Percentiles rank a stretch among this genome's conserved stretches.
These are phyloP conservation scores for Chloroclysta siterata DNA, from an alignment of 2,888 invertebrate genomes.

Conservation along the genomic window DNA sequence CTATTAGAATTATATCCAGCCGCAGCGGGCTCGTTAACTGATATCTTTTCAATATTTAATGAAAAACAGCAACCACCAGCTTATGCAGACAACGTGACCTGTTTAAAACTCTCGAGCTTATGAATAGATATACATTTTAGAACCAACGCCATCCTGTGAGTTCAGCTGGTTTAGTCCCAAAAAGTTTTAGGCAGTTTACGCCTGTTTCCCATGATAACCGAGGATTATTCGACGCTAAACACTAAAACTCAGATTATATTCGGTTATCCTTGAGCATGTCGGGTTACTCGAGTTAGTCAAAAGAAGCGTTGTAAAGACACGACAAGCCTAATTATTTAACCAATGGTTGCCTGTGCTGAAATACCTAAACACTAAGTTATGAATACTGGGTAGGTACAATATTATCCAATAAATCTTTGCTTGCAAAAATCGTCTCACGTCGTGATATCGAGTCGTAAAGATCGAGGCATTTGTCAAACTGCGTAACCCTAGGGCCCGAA, in stretches of 20 bases:
- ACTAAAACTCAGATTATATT: conserved; percentile 2
- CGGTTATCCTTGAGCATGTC: conserved; percentile 18
- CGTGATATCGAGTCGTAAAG: conserved; percentile 31
- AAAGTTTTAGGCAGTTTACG: conserved; percentile 16
- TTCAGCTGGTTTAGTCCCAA: conserved; percentile 6
- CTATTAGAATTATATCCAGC: conserved; percentile 25
- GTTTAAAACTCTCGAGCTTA: conserved; percentile 16
- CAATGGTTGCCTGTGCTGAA: conserved; percentile 13
- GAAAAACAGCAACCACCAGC: conserved; percentile 26
- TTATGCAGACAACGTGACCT: conserved; percentile 20
- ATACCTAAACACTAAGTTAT: conserved; percentile 13
- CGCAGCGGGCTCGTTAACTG: conserved; percentile 25
- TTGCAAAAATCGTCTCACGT: conserved; percentile 22
- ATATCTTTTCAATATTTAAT: conserved; percentile 33
- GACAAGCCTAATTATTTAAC: conserved; percentile 16
- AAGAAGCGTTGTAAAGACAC: conserved; percentile 21
- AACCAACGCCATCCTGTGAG: conserved; percentile 7
- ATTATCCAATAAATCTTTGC: conserved; percentile 19
- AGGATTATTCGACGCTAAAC: conserved; percentile 23
- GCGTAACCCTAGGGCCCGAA: conserved; percentile 28
- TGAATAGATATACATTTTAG: conserved; percentile 10
- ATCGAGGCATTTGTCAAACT: conserved; percentile 33
- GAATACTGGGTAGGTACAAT: not conserved
- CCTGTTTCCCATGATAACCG: conserved; percentile 22
- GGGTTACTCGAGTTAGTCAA: conserved; percentile 18